Base-by-base conservation (phyloP, 2,888 invertebrate species). In the Parochlus steinenii region DNA sequence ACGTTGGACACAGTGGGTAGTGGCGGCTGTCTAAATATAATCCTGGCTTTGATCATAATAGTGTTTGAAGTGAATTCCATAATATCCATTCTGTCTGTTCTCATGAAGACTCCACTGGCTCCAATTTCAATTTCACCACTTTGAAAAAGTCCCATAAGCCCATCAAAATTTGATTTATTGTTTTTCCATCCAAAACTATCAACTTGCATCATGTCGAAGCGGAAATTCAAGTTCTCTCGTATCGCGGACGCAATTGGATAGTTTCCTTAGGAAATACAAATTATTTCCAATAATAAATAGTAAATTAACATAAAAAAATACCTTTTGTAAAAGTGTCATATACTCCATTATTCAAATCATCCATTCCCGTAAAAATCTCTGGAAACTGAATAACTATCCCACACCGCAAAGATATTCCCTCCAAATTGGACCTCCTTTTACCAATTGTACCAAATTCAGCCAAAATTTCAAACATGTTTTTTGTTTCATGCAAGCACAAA, bases 1-100 rank as follows among this genome's bases (percentile, higher is more conserved):
- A 72, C 69, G 50, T 72, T 73, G 23, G 62, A 58, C 23, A 72
- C 69, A 0, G 68, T 63, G 1, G 72, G 69, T 11, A 69, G 59
- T 3, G 69, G 55, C 3, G 73, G 73, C 49, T 72, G 72, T 0
- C 68, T 65, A 51, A 72, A 72, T 48, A 73, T 60, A 37, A 71
- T 63, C 3, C 65, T 61, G 1, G 66, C 62, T 16, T 71, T 65
- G 47, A 47, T 50, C 4, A 49, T 46, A 46, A 29, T 25, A 16
- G 67, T 67, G 47, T 69, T 70, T 0, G 65, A 60, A 23, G 63
- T 55, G 50, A 58, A 69, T 50, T 69, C 64, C 28, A 64, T 50
- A 16, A 64, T 52, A 1, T 51, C 51, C 46, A 64, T 53, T 28
- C 71, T 64, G 50, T 72, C 72, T 1, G 53, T 40, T 10, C 71